Base-by-base conservation (phyloP, 30 jellyfish, hydroid and myxozoan genomes). In the Morbakka virulenta region DNA sequence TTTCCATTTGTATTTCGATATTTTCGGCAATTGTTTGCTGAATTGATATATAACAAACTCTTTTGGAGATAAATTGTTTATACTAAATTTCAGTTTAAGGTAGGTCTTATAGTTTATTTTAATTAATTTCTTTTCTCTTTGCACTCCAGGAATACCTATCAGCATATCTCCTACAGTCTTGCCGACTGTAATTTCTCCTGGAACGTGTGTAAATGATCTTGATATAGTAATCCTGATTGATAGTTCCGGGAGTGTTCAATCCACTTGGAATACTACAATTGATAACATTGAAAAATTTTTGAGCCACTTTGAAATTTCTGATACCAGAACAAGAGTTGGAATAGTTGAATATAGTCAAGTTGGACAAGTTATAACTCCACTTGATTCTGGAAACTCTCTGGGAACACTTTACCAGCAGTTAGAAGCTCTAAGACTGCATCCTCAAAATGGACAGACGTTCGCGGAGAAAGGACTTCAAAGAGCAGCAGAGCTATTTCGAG, bases 401-500 rank as follows among this genome's bases (percentile, higher is more conserved):
- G 96, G 89, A 28, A 57, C 74, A 33, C 82, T 86, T 27, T 78
- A 76, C 74, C 87, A 79, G 64, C 84, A 79, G 1, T 66, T 92
- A 49, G 95, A 92, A 53, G 71, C 64, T 65, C 62, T 77, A 17
- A 82, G 98, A 22, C 32, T 26, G 48, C 35, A 80, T 32, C 98
- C 98, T 51, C 98, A 92, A 62, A 92, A 92, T 49, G 98, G 98
- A 35, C 91, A 92, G 52, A 92, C 98, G n/a, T 82, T 83, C 78
- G 57, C 87, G 11, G 95, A 92, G 51, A 52, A 28, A 50, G 98
- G 94, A 21, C 47, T 92, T 26, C 72, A 74, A 14, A 78, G 95
- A 3, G 95, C 96, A 33, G 74, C 66, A 4, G 92, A 82, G 35
- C 50, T 85, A 35, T 92, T 92, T 77, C 77, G 83, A 26, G 96